phyloP scores from a whole-genome alignment of 1,140 invertebrate genomes.

The Trichonephila inaurata region DNA sequence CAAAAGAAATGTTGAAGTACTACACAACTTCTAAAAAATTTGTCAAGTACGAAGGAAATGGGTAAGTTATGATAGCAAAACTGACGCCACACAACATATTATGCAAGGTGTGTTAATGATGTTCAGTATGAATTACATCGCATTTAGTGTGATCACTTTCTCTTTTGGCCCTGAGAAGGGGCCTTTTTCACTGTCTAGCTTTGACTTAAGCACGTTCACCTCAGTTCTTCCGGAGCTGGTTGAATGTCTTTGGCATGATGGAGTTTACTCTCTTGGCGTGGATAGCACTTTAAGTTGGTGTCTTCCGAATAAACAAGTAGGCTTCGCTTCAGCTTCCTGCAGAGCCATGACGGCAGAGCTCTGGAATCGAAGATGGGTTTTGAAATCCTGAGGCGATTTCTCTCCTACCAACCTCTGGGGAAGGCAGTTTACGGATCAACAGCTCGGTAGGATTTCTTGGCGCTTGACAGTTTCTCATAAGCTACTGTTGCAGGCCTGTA shows the following conservation, averaged over 20 bases:
- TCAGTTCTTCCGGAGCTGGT: slow-evolving; percentile 87
- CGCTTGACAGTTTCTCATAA: slow-evolving; percentile 90
- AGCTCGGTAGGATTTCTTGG: slow-evolving; percentile 92
- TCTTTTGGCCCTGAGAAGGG: too few relatives aligned
- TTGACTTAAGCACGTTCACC: slow-evolving; percentile 77
- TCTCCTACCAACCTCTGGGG: slow-evolving; percentile 90
- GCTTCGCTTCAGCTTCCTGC: slow-evolving; percentile 90
- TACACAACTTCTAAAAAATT: too few relatives aligned
- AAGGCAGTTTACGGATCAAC: slow-evolving; percentile 90
- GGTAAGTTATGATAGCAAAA: too few relatives aligned
- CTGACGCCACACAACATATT: too few relatives aligned
- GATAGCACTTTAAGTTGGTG: slow-evolving; percentile 94
- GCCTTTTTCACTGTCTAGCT: too few relatives aligned
- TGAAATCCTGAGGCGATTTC: slow-evolving; percentile 92
- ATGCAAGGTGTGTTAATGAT: too few relatives aligned
- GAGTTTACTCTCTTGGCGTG: slow-evolving; percentile 96
- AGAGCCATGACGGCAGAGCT: slow-evolving; percentile 81
- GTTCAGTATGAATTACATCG: too few relatives aligned
- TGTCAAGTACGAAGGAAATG: too few relatives aligned
- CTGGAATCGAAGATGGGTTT: slow-evolving; percentile 85
- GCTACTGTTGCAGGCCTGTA: slow-evolving; percentile 90
- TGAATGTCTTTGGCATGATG: slow-evolving; percentile 98
- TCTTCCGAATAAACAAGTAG: slow-evolving; percentile 92
- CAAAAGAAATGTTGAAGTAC: too few relatives aligned
- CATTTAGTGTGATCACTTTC: too few relatives aligned